Base-by-base conservation (phyloP, 1,140 invertebrate genomes). In the Caenorhabditis remanei region DNA sequence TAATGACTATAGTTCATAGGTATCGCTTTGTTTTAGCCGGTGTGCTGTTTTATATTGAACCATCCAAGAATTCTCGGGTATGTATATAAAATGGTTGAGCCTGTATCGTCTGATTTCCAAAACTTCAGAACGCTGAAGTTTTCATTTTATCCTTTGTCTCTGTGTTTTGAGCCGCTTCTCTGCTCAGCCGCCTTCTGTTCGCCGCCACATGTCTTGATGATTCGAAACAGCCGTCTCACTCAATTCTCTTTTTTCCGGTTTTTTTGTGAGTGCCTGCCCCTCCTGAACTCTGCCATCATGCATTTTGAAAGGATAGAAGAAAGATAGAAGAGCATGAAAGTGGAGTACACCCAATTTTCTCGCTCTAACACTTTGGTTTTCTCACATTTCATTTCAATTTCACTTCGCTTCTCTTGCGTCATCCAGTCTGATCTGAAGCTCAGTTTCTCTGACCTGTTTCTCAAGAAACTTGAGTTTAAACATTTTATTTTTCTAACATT, bases 281-380 rank as follows among this genome's bases (percentile, higher is more conserved):
- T 79, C 40, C 43, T 79, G 71, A 79, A 79, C 71, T 79, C 24
- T 50, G 71, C 71, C 71, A 50, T 79, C n/a, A 79, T 79, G 71
- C 71, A 50, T 79, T 79, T 48, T 14, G 46, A 53, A 79, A 79
- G n/a, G 71, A 53, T 19, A 53, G 8, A 63, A 21, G 14, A 79
- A 53, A 50, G 11, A 41, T 46, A 71, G 46, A 21, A 11, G 46
- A 79, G 71, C 71, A 79, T 79, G 46, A 79, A 46, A 63, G 61
- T 13, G 19, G 56, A 53, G 50, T 14, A 16, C 63, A 16, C 67
- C 65, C 67, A 71, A 71, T 71, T 71, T 43, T n/a, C 63, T 65
- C 43, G 40, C 11, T 41, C 13, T 41, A 32, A 67, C 24, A 67
- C 63, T 67, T 67, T 75, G 67, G 67, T 19, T 48, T 50, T 32